Conservation (phyloP, 2,113 vertebrate species). For the Phyllopteryx taeniolatus region DNA sequence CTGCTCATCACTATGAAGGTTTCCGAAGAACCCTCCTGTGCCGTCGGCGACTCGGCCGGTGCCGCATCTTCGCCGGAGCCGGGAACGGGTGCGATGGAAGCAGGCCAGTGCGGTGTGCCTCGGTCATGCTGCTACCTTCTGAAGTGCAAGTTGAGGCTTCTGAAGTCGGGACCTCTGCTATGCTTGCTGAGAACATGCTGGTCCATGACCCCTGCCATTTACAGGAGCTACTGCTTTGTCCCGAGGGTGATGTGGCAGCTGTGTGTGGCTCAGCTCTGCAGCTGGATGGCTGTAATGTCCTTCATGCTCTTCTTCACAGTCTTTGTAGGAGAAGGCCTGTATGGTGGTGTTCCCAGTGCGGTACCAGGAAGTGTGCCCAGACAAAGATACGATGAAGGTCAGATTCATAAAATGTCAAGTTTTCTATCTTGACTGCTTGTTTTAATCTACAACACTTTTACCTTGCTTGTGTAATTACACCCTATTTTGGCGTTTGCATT, state of each 20-base stretch:
- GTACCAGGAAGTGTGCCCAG: constrained; percentile 64
- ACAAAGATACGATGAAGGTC: constrained; percentile 76
- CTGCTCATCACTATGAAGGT: constrained; percentile 77
- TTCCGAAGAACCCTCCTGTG: constrained; percentile 57
- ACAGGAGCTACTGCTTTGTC: constrained; percentile 76
- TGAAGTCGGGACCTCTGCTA: constrained; percentile 64
- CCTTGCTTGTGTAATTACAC: no score
- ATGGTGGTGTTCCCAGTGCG: constrained; percentile 75
- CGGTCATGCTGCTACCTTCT: constrained; percentile 64
- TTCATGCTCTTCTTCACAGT: constrained; percentile 83
- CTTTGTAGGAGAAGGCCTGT: constrained; percentile 78
- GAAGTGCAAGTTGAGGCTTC: constrained; percentile 61
- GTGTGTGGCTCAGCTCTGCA: constrained; percentile 77
- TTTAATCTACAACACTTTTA: constrained; percentile 35
- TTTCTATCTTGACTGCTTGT: neutral
- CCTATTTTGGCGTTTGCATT: no score
- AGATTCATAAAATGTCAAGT: constrained; percentile 24
- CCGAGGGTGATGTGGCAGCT: constrained; percentile 74
- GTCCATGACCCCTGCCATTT: constrained; percentile 75
- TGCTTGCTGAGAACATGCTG: constrained; percentile 74
- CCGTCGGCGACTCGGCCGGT: neutral
- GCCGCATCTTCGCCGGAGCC: constrained; percentile 42
- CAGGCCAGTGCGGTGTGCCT: constrained; percentile 37
- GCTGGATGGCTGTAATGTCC: constrained; percentile 80
- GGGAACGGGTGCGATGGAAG: constrained; percentile 11